A percentile compares a stretch with the other conserved stretches of the same genome.
Conservation (phyloP, 2,888 invertebrate genomes). For the Drosophila koepferae region DNA sequence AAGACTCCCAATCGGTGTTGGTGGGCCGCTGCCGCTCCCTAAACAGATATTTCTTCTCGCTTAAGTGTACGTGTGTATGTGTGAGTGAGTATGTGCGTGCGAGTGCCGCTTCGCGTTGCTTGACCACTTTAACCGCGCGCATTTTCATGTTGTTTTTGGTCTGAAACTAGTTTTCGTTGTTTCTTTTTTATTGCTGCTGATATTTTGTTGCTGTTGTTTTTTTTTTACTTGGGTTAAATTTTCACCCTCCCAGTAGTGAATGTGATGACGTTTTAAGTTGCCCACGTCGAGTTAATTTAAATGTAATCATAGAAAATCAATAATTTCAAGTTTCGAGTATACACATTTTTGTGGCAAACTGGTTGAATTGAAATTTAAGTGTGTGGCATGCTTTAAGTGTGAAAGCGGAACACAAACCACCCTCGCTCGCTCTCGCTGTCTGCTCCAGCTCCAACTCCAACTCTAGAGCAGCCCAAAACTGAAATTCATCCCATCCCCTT, state of each 20-base stretch:
- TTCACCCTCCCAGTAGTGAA: slow-evolving; percentile 50
- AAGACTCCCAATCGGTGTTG: slow-evolving; percentile 17
- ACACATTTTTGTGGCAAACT: slow-evolving; percentile 55
- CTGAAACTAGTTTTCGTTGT: slow-evolving; percentile 63
- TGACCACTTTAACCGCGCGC: slow-evolving; percentile 80
- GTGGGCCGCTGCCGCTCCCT: slow-evolving; percentile 68
- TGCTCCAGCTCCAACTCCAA: slow-evolving; percentile 52
- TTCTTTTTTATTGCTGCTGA: not conserved
- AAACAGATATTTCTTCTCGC: slow-evolving; percentile 52
- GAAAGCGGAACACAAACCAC: slow-evolving; percentile 70
- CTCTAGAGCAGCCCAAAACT: slow-evolving; percentile 24
- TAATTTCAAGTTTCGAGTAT: slow-evolving; percentile 72
- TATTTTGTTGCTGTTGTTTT: slow-evolving; percentile 20
- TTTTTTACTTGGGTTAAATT: slow-evolving; percentile 35
- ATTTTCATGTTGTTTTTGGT: slow-evolving; percentile 62
- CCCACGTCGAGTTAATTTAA: slow-evolving; percentile 40
- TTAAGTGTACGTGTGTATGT: slow-evolving; percentile 18
- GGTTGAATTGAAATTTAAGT: slow-evolving; percentile 59
- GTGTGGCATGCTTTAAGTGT: slow-evolving; percentile 66
- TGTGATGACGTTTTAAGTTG: slow-evolving; percentile 66
- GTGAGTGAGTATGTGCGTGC: slow-evolving; percentile 12
- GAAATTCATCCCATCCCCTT: slow-evolving; percentile 35
- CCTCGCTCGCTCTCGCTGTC: slow-evolving; percentile 46
- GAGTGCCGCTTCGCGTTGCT: slow-evolving; percentile 72
- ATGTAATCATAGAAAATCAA: slow-evolving; percentile 69